Evolutionary conservation across 2,888 invertebrate genomes (phyloP).

Genomic region (Acronicta alni): DNA sequence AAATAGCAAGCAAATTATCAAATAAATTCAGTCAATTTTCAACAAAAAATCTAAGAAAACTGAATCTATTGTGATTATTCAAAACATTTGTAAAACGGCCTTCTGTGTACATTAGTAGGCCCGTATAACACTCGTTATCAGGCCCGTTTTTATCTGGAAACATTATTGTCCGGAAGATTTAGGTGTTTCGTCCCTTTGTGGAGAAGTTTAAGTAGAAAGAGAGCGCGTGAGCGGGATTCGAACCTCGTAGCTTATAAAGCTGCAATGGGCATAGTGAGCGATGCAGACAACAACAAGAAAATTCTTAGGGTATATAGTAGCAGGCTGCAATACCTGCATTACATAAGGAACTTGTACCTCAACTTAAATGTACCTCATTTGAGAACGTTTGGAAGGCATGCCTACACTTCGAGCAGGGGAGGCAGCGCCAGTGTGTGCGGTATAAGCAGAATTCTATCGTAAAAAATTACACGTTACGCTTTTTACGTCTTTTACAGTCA

Average conservation of each 20-base stretch:
- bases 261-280: not conserved
- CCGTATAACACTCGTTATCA: conserved; percentile 71
- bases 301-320: no score
- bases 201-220: conserved; percentile 33
- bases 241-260: not conserved
- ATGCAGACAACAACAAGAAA: no score
- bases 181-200: conserved; percentile 65
- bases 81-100: conserved; percentile 53
- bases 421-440: no score
- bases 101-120: conserved; percentile 57
- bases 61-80: conserved; percentile 50
- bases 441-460: no score
- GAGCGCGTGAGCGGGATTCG: conserved; percentile 2
- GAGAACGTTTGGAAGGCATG: no score
- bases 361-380: no score
- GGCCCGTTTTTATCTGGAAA: conserved; percentile 66
- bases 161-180: conserved; percentile 73
- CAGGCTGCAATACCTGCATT: no score
- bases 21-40: conserved; percentile 19
- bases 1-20: conserved; percentile 1
- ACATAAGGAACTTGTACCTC: no score
- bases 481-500: no score
- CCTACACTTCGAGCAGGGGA: no score
- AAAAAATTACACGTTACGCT: no score
- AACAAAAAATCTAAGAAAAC: conserved; percentile 35